A percentile compares a stretch with the other conserved stretches of the same genome.
Conservation (phyloP, 2,888 invertebrate species). For the Portevinia maculata region DNA sequence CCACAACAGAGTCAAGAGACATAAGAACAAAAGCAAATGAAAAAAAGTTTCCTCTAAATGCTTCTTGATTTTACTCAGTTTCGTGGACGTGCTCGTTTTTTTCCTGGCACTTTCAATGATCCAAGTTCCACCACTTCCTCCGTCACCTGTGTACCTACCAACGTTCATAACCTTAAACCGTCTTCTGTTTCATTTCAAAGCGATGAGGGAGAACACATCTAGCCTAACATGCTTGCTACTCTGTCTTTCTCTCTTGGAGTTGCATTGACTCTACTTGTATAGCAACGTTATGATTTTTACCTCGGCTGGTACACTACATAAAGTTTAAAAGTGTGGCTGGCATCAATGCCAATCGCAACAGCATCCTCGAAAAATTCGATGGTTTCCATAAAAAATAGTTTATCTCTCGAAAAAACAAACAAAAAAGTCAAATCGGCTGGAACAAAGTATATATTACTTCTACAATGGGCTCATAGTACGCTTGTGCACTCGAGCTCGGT, state of each 20-base stretch:
- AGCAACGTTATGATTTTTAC: constrained; percentile 9
- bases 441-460: constrained; percentile 63
- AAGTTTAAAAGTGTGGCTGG: constrained; percentile 32
- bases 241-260: neutral
- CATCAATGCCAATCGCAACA: constrained; percentile 35
- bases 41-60: constrained; percentile 14
- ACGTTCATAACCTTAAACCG: constrained; percentile 17
- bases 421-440: constrained; percentile 49
- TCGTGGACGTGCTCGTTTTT: constrained; percentile 23
- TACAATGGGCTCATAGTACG: constrained; percentile 52
- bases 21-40: constrained; percentile 14
- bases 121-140: constrained; percentile 1
- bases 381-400: constrained; percentile 33
- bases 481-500: constrained; percentile 70
- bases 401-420: constrained; percentile 7
- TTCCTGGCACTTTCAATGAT: constrained; percentile 1
- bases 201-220: constrained; percentile 18
- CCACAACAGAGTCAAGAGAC: constrained; percentile 9
- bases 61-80: constrained; percentile 47
- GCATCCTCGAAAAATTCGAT: constrained; percentile 38
- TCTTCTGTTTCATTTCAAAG: constrained; percentile 20
- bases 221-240: constrained; percentile 12
- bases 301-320: constrained; percentile 8
- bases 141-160: constrained; percentile 59
- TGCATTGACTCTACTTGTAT: neutral